Evolutionary conservation across 1,140 invertebrate genomes (phyloP).

Genomic region (Danaus plexippus): DNA sequence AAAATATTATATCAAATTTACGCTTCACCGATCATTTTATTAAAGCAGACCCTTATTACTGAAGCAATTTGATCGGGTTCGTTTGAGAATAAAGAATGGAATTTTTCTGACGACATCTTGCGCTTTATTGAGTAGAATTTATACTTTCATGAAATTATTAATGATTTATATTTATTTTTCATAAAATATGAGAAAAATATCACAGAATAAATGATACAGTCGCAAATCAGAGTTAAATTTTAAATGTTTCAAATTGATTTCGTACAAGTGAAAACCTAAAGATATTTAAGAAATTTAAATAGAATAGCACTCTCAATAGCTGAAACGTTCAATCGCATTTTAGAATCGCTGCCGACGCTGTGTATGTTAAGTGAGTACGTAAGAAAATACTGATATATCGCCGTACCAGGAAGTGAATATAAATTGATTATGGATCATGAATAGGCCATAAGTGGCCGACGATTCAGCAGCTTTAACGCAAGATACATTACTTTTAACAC

Average conservation of each 20-base stretch:
- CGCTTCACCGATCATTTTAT: slow-evolving; percentile 50
- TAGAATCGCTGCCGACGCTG: slow-evolving; percentile 20
- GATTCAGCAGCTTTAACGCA: slow-evolving; percentile 15
- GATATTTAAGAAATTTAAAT: too few species aligned
- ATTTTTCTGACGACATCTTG: slow-evolving; percentile 53
- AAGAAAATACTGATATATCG: slow-evolving; percentile 39
- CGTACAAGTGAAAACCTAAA: not conserved
- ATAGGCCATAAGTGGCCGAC: slow-evolving; percentile 21
- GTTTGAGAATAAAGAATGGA: slow-evolving; percentile 56
- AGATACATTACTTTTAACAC: slow-evolving; percentile 15
- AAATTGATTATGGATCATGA: slow-evolving; percentile 53
- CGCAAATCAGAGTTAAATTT: too few species aligned
- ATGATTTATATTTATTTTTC: slow-evolving; percentile 28
- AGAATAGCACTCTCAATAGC: too few species aligned
- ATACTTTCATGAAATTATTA: slow-evolving; percentile 36
- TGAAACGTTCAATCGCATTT: slow-evolving; percentile 5
- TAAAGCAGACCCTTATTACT: slow-evolving; percentile 53
- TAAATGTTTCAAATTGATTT: slow-evolving; percentile 1
- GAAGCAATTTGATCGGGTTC: slow-evolving; percentile 57
- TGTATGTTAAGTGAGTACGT: slow-evolving; percentile 41
- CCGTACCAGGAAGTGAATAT: slow-evolving; percentile 49
- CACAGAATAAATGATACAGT: too few species aligned
- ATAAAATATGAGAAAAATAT: not conserved
- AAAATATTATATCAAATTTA: slow-evolving; percentile 29
- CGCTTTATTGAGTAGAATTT: slow-evolving; percentile 51